phyloP scores from a whole-genome alignment of 2,888 invertebrate genomes.

The Pseudeuparius sepicola region DNA sequence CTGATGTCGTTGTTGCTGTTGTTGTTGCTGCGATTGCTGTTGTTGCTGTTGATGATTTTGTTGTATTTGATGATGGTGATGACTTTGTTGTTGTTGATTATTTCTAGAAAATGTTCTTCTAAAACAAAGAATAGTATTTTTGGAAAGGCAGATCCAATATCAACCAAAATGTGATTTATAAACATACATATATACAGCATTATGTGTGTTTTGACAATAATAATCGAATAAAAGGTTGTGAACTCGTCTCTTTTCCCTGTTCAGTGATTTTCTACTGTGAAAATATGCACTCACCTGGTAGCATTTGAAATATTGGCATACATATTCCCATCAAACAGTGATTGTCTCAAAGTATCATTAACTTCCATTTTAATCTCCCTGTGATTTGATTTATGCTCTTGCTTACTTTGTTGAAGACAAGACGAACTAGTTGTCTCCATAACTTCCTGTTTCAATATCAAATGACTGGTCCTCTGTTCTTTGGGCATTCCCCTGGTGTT shows the following conservation, averaged over 20 bases:
- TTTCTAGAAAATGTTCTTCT: too few species aligned
- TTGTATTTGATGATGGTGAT: conserved; percentile 31
- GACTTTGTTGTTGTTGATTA: too few species aligned
- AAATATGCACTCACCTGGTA: too few species aligned
- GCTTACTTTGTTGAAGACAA: conserved; percentile 40
- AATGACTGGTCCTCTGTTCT: conserved; percentile 33
- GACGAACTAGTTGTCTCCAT: conserved; percentile 47
- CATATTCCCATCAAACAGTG: conserved; percentile 42
- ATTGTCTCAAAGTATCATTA: conserved; percentile 41
- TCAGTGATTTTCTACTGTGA: conserved; percentile 3
- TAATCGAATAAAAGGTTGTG: too few species aligned
- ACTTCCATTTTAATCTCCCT: conserved; percentile 39
- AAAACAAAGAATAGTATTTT: too few species aligned
- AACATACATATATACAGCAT: too few species aligned
- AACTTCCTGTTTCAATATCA: conserved; percentile 54
- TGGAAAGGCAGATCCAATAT: too few species aligned
- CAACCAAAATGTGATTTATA: too few species aligned
- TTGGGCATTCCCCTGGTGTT: conserved; percentile 41
- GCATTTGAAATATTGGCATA: too few species aligned
- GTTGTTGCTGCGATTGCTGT: conserved; percentile 14
- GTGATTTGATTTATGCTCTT: conserved; percentile 30
- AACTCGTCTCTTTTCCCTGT: too few species aligned
- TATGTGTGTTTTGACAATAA: too few species aligned
- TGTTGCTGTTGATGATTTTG: conserved; percentile 28
- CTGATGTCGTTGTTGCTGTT: conserved; percentile 13